phyloP scores from a whole-genome alignment of 37 sponge, comb jelly and placozoan species.

The Chondrilla cf. caribensis region DNA sequence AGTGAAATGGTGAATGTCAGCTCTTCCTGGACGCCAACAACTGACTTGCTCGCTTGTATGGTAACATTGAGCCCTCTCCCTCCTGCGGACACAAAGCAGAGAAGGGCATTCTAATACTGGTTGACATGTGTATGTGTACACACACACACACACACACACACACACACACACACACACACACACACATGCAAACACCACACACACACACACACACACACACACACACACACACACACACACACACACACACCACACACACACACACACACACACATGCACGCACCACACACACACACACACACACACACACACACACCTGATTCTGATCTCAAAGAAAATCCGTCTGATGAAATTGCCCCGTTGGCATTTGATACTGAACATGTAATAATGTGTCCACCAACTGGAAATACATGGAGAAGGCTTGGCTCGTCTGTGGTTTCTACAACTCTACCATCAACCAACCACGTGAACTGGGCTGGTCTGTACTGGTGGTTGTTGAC shows the following conservation, averaged over 20 bases:
- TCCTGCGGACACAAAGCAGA: background rate
- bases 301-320: background rate
- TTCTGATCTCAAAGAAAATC: background rate
- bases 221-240: background rate
- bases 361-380: background rate
- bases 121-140: too few relatives aligned
- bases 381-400: background rate
- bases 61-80: background rate
- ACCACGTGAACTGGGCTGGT: constrained; percentile 11
- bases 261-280: background rate
- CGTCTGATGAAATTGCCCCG: background rate
- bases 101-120: too few relatives aligned
- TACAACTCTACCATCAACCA: background rate
- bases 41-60: background rate
- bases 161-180: too few relatives aligned
- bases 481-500: background rate
- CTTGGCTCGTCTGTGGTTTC: background rate
- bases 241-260: background rate
- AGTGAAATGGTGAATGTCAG: background rate
- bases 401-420: background rate
- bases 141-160: too few relatives aligned
- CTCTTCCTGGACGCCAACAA: background rate
- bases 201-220: background rate
- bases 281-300: background rate
- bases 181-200: background rate